These are phyloP conservation scores for Allacma fusca DNA, from an alignment of 2,888 invertebrate genomes.

Conservation along the genomic window DNA sequence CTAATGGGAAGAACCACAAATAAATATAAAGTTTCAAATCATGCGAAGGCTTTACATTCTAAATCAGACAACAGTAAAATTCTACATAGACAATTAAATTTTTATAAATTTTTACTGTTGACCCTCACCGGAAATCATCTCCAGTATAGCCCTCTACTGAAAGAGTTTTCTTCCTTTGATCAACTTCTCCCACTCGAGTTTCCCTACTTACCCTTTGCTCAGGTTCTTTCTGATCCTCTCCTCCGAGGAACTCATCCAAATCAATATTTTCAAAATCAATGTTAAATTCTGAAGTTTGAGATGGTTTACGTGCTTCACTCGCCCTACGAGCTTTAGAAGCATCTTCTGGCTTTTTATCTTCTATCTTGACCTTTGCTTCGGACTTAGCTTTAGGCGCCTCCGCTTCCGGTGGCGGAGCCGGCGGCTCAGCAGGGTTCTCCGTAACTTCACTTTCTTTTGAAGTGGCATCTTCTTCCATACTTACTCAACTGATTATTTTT, in stretches of 20 bases:
- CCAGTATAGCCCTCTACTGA: background rate
- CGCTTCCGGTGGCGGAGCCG: background rate
- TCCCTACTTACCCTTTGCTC: background rate
- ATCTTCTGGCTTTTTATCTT: background rate
- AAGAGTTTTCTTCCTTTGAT: background rate
- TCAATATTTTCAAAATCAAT: conserved; percentile 18
- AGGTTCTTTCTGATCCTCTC: background rate
- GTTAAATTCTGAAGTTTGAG: conserved; percentile 20
- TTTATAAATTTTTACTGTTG: no score
- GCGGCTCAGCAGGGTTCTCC: no score
- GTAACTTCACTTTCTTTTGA: no score
- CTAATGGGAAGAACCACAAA: conserved; percentile 29
- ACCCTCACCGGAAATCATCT: conserved; percentile 8
- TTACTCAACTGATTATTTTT: no score
- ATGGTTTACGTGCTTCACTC: background rate
- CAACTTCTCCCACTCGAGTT: background rate
- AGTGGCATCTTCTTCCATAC: no score
- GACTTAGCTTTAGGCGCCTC: background rate
- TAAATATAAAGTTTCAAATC: background rate
- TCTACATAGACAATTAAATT: background rate
- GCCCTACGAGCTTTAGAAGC: background rate
- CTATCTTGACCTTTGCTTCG: background rate
- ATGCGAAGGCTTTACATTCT: background rate
- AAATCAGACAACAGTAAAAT: no score
- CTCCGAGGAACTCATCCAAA: conserved; percentile 15